Evolutionary conservation across 1,140 invertebrate genomes (phyloP).

Genomic region (Danaus plexippus): DNA sequence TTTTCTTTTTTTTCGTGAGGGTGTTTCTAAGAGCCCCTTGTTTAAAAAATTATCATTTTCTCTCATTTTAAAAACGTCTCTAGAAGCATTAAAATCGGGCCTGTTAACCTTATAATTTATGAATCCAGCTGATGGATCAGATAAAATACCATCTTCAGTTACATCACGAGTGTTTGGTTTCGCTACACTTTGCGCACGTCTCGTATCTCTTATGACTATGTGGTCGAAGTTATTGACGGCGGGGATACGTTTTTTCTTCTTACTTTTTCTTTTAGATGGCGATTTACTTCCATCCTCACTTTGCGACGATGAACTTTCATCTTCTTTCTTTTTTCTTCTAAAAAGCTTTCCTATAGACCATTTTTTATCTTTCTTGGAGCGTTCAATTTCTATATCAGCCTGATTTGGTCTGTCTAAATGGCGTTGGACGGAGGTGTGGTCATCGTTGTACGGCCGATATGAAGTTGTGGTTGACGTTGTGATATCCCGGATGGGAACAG

Average conservation of each 20-base stretch:
- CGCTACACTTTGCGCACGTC: constrained; percentile 65
- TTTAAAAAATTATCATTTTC: constrained; percentile 53
- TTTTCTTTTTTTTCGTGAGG: constrained; percentile 71
- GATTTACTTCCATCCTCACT: constrained; percentile 73
- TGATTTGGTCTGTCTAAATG: constrained; percentile 44
- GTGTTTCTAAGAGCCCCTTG: constrained; percentile 69
- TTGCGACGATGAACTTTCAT: constrained; percentile 74
- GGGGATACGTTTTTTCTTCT: constrained; percentile 59
- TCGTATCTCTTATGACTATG: constrained; percentile 63
- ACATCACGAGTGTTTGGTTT: constrained; percentile 54
- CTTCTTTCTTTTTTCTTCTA: constrained; percentile 77
- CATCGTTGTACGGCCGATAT: constrained; percentile 56
- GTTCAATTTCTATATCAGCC: constrained; percentile 44
- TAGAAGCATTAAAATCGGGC: constrained; percentile 46
- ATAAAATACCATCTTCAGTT: constrained; percentile 71
- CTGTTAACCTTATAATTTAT: constrained; percentile 61
- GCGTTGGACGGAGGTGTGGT: constrained; percentile 47
- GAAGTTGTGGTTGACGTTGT: constrained; percentile 34
- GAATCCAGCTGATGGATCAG: constrained; percentile 69
- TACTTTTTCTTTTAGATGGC: constrained; percentile 65
- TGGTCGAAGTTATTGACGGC: constrained; percentile 71
- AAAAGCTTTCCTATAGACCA: constrained; percentile 83
- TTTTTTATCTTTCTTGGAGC: constrained; percentile 74
- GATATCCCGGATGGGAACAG: constrained; percentile 55
- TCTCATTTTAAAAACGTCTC: constrained; percentile 55